Evolutionary conservation across 2,888 invertebrate genomes (phyloP), one percentile per base, ranked within the genome.

Genomic region (Agrochola circellaris): DNA sequence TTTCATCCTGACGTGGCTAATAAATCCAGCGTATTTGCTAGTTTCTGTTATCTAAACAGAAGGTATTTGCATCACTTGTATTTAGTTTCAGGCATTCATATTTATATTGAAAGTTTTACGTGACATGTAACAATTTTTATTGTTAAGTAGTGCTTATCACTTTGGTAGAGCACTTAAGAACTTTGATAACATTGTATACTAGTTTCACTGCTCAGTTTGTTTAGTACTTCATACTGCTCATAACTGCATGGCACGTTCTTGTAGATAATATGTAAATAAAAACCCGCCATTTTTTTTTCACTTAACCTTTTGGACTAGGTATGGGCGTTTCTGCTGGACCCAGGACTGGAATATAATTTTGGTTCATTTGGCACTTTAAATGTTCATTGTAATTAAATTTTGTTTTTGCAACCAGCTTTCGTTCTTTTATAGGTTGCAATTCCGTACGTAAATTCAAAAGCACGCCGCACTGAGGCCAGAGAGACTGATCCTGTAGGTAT

Each of bases 401-500:
- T 95, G 92, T 94, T 95, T 95, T 96, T 96, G 96, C 96, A 95
- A 95, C 95, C 92, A 92, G 95, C 96, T 95, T 97, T 97, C 95
- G 92, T 97, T 97, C 97, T 97, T 97, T 97, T 97, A 96, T 97
- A 97, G 97, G 97, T 97, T 95, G 96, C 97, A 96, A 97, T 96
- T 96, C 96, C 97, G 94, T 96, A 97, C 97, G 96, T 96, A 94
- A 94, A 93, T 95, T 94, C 93, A 91, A 92, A 95, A 94, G 92
- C 93, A 94, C 93, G 92, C 74, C 95, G 95, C 84, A 94, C 93
- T 92, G 93, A 93, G 91, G 88, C 97, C 96, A 95, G 97, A 97
- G 98, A 98, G 94, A 96, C 95, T 91, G 97, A 97, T 89, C 98
- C 98, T 96, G 98, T 98, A 98, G 97, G 98, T 98, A 98, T 97